Percentiles rank a stretch among this genome's conserved stretches.
Evolutionary conservation across 1,140 invertebrate species (phyloP).

Genomic region (Akabosia matsudoensis): DNA sequence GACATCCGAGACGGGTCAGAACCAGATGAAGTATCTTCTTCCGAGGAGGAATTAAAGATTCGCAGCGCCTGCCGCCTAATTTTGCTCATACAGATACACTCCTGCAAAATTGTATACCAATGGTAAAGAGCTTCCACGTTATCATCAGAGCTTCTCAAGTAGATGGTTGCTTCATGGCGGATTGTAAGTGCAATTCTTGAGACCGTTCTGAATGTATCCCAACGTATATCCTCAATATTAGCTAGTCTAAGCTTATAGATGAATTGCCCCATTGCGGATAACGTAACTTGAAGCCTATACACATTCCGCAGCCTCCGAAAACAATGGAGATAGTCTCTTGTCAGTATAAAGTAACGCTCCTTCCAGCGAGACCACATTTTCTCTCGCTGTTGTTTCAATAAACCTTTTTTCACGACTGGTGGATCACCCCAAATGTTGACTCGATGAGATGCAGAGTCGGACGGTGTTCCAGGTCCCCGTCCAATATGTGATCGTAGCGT

Average conservation of each 20-base stretch:
- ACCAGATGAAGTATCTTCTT: background rate
- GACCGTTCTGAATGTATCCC: conserved; percentile 51
- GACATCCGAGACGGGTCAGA: background rate
- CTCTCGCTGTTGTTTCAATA: conserved; percentile 65
- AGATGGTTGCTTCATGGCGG: conserved; percentile 42
- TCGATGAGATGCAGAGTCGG: conserved; percentile 12
- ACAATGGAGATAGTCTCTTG: conserved; percentile 66
- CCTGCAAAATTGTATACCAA: conserved; percentile 61
- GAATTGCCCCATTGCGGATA: conserved; percentile 69
- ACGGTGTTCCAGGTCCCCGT: background rate
- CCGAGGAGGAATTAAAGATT: background rate
- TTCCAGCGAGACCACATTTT: conserved; percentile 67
- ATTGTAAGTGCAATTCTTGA: conserved; percentile 41
- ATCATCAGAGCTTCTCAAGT: conserved; percentile 39
- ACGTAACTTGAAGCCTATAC: conserved; percentile 55
- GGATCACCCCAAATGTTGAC: conserved; percentile 46
- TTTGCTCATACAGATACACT: conserved; percentile 60
- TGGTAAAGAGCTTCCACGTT: conserved; percentile 48
- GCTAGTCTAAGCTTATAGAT: conserved; percentile 67
- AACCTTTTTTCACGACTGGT: conserved; percentile 51
- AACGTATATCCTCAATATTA: conserved; percentile 64
- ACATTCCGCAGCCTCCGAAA: conserved; percentile 59
- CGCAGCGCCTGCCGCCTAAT: background rate
- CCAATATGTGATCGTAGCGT: background rate
- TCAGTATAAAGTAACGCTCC: conserved; percentile 66